Base-by-base conservation (phyloP, 2,113 vertebrate genomes). In the Silurus asotus region DNA sequence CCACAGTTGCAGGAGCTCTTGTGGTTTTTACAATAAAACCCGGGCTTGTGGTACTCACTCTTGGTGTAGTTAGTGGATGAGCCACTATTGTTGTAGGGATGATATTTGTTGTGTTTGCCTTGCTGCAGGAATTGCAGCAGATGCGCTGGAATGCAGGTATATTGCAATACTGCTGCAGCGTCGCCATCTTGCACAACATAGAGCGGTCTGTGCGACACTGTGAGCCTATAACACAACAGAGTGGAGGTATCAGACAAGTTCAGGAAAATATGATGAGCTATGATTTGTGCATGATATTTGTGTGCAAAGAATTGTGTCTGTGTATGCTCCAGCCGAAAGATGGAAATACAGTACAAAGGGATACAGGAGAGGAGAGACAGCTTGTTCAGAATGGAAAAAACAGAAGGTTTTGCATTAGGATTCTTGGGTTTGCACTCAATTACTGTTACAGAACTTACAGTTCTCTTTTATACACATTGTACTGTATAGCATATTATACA, bases 181-280 rank as follows among this genome's bases (percentile, higher is more conserved):
- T 94, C 76, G 98, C 96, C 97, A 97, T 96, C 87, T 94, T 96
- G 92, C 98, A 99, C 90, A 99, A 96, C 89, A 96, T 92, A 51
- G 97, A 98, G 92, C 96, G 98, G 96, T 99, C 98, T 84, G 94
- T 96, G 93, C 96, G 95, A 93, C 98, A 99, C 91, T 91, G 95
- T 81, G 89, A 92, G 91, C 95, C 98, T 99, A 96, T 91, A 96
- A 97, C 93, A 95, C 89, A 98, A 93, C 94, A 88, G 89, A 94
- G 81, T 91, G 67, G 8, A 58, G 10, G 28, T 72, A 55, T 75
- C 49, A 84, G 65, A 81, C 14, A 8, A 53, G 51, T 6, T 8
- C 4, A 53, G 28, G 19, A 8, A 19, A 69, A 15, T n/a, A 58
- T 6, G 20, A 13, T 20, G n/a, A 80, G 51, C 4, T 37, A 74